Conservation (phyloP, 2,113 vertebrate genomes). For the Pheucticus melanocephalus region DNA sequence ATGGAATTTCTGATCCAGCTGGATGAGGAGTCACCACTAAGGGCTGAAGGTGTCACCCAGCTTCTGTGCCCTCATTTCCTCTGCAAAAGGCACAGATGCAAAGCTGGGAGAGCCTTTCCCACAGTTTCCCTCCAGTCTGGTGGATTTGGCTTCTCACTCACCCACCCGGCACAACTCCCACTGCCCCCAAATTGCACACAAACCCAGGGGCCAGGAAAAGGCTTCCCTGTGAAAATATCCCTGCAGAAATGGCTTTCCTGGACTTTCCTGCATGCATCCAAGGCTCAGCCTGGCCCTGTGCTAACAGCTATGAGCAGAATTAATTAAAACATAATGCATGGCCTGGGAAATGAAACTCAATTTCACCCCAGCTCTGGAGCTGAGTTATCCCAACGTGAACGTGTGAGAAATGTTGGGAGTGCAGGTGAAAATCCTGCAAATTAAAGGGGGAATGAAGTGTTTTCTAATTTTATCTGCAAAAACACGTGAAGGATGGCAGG, state of each 20-base stretch:
- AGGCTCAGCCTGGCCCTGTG: not conserved
- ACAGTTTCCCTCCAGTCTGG: not conserved
- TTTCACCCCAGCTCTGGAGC: not conserved
- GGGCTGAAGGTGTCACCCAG: not conserved
- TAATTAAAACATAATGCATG: slow-evolving; percentile 9
- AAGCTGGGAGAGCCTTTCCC: not conserved
- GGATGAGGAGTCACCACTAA: rapidly evolving
- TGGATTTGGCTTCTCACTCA: not conserved
- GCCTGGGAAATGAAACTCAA: not conserved
- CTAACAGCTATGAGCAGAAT: slow-evolving; percentile 9
- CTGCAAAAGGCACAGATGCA: not conserved
- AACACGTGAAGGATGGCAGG: not conserved
- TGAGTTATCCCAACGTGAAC: not conserved
- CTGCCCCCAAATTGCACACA: not conserved
- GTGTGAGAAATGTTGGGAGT: not conserved
- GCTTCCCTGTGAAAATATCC: not conserved
- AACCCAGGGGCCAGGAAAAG: not conserved
- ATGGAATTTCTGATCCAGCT: not conserved
- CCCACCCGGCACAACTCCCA: not conserved
- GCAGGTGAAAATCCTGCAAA: slow-evolving; percentile 29
- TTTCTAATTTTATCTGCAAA: slow-evolving; percentile 36
- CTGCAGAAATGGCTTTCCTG: not conserved
- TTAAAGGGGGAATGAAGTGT: slow-evolving; percentile 16
- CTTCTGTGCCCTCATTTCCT: not conserved
- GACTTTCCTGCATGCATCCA: not conserved